Conservation (phyloP, 2,797 vertebrate species). For the Hoplostethus mediterraneus region DNA sequence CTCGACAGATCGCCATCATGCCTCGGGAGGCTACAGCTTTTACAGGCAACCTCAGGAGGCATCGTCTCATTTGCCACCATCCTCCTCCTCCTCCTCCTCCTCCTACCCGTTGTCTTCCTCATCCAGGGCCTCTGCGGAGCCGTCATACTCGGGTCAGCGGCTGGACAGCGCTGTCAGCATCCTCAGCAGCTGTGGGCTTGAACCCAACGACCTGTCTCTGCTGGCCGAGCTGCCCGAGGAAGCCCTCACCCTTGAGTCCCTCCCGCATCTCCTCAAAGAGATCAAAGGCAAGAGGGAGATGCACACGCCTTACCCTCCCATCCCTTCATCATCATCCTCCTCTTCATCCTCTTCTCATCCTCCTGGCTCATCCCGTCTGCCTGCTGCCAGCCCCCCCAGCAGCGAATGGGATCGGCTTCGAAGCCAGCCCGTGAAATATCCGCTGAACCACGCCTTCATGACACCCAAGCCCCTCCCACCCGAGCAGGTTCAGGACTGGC, state of each 20-base stretch:
- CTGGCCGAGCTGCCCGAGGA: constrained; percentile 82
- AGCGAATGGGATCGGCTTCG: constrained; percentile 42
- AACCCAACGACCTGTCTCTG: constrained; percentile 75
- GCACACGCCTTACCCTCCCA: not conserved
- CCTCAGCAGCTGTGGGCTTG: constrained; percentile 82
- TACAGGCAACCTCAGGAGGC: constrained; percentile 35
- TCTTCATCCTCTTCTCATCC: constrained; percentile 39
- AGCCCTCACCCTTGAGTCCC: constrained; percentile 76
- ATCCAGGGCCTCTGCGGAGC: constrained; percentile 25
- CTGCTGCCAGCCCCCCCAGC: not conserved
- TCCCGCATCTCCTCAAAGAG: constrained; percentile 78
- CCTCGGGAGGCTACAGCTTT: constrained; percentile 20
- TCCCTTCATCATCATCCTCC: constrained; percentile 11
- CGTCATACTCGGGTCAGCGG: constrained; percentile 19
- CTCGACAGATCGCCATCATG: constrained; percentile 22
- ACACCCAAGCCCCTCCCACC: constrained; percentile 30
- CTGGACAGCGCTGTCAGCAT: constrained; percentile 69
- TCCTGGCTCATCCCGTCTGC: constrained; percentile 14
- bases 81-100: constrained; percentile 12
- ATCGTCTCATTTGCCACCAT: constrained; percentile 1
- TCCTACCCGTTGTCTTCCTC: constrained; percentile 26
- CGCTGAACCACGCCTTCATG: not conserved
- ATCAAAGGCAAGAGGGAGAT: constrained; percentile 71
- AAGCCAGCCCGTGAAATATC: constrained; percentile 48
- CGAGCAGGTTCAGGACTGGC: constrained; percentile 52